phyloP scores from a whole-genome alignment of 2,797 vertebrate species.

The Kryptopterus vitreolus region DNA sequence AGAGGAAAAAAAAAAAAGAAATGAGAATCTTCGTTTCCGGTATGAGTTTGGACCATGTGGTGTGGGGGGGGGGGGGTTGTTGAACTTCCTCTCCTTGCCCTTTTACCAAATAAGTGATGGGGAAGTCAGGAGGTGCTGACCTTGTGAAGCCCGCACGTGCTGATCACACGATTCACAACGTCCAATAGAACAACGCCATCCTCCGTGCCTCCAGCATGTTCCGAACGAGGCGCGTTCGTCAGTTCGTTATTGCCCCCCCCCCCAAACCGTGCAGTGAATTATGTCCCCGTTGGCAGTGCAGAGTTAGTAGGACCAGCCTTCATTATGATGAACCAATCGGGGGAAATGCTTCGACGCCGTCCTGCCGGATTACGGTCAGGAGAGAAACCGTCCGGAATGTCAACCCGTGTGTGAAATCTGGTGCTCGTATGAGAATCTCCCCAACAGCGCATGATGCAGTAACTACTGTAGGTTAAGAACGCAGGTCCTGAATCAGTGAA shows the following conservation, averaged over 20 bases:
- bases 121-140: slow-evolving; percentile 39
- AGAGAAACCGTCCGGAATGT: slow-evolving; percentile 21
- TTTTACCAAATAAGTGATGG: slow-evolving; percentile 10
- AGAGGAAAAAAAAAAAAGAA: not conserved
- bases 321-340: slow-evolving; percentile 20
- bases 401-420: slow-evolving; percentile 27
- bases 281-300: no score
- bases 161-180: not conserved
- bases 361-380: slow-evolving; percentile 15
- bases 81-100: slow-evolving; percentile 12
- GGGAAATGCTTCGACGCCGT: slow-evolving; percentile 16
- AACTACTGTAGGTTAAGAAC: slow-evolving; percentile 14
- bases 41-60: not conserved
- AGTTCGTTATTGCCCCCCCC: no score
- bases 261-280: no score
- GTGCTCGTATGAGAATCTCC: slow-evolving; percentile 14
- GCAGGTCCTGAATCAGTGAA: slow-evolving; percentile 1
- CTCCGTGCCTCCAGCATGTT: slow-evolving; percentile 12
- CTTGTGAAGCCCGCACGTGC: slow-evolving; percentile 28
- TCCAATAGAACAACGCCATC: slow-evolving; percentile 32
- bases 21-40: slow-evolving; percentile 4
- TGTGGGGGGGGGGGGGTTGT: not conserved
- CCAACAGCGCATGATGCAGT: not conserved
- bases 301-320: slow-evolving; percentile 32
- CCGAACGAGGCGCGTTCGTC: no score